A percentile compares a stretch with the other conserved stretches of the same genome.
phyloP scores from a whole-genome alignment of 2,797 vertebrate species.

The Cetoscarus ocellatus region DNA sequence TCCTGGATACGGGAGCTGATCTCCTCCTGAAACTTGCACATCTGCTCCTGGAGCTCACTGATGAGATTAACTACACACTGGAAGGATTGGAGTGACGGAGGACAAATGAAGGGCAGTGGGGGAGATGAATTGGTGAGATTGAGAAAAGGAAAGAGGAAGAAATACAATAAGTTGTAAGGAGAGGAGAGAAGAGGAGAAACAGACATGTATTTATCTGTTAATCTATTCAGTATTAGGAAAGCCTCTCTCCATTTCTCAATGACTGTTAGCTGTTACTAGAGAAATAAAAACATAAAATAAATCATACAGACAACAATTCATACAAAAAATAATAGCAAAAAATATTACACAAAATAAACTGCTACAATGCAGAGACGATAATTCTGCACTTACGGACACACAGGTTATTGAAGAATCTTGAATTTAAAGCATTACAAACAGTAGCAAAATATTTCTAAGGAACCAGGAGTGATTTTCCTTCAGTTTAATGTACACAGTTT shows the following conservation, averaged over 20 bases:
- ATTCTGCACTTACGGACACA: background rate
- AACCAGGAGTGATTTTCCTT: background rate
- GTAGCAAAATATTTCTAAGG: background rate
- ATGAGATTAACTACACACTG: conserved; percentile 99
- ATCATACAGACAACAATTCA: background rate
- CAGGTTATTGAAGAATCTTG: background rate
- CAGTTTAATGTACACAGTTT: background rate
- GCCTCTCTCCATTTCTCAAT: conserved; percentile 7
- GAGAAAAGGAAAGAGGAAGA: conserved; percentile 29
- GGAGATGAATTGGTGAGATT: conserved; percentile 29
- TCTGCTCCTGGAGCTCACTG: conserved; percentile 99
- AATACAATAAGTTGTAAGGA: conserved; percentile 24
- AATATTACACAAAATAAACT: background rate
- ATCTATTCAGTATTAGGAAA: conserved; percentile 30
- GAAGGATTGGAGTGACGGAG: conserved; percentile 46
- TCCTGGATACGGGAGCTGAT: conserved; percentile 96
- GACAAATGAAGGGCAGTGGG: conserved; percentile 9
- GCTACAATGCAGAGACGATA: background rate
- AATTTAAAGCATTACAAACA: background rate
- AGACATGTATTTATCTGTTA: conserved; percentile 37
- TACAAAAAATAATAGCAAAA: background rate
- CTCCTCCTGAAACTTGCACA: conserved; percentile 98
- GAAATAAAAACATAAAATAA: background rate
- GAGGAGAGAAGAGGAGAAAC: conserved; percentile 15
- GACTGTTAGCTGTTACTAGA: background rate